Evolutionary conservation across 2,113 vertebrate species (phyloP).

Genomic region (Sander lucioperca): DNA sequence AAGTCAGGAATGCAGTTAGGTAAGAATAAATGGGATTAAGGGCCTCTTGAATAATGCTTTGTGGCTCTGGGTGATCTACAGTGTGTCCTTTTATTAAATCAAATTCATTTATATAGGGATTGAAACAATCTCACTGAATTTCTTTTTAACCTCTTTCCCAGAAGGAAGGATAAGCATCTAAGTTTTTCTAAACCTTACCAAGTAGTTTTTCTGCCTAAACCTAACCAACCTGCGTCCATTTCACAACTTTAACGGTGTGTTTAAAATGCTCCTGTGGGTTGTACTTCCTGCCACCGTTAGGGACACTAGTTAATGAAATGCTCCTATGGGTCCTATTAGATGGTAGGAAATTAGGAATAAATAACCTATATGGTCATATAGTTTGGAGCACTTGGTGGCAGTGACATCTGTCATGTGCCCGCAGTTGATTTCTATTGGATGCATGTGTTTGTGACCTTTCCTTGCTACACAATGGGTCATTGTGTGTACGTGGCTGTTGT

Average conservation of each 20-base stretch:
- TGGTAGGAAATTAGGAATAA: too few species aligned
- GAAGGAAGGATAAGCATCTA: not conserved
- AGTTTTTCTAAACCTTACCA: too few species aligned
- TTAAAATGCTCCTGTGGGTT: too few species aligned
- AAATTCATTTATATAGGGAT: not conserved
- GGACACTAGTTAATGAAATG: too few species aligned
- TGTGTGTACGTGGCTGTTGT: constrained; percentile 21
- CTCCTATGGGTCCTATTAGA: too few species aligned
- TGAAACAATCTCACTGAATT: not conserved
- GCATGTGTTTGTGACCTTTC: constrained; percentile 50
- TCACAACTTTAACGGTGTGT: too few species aligned
- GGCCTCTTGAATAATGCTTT: constrained; percentile 17
- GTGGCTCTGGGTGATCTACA: constrained; percentile 24
- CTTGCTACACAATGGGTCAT: constrained; percentile 14
- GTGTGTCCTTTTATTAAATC: not conserved
- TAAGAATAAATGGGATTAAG: constrained; percentile 47
- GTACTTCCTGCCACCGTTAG: too few species aligned
- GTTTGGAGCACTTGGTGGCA: not conserved
- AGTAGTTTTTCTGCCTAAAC: too few species aligned
- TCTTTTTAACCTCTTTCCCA: not conserved
- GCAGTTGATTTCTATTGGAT: constrained; percentile 37
- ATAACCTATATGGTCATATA: too few species aligned
- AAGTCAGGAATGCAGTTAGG: constrained; percentile 35
- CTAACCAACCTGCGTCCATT: too few species aligned
- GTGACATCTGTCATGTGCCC: constrained; percentile 29